A percentile compares a stretch with the other conserved stretches of the same genome.
Evolutionary conservation across 2,113 vertebrate species (phyloP).

Genomic region (Pteruthius melanotis): DNA sequence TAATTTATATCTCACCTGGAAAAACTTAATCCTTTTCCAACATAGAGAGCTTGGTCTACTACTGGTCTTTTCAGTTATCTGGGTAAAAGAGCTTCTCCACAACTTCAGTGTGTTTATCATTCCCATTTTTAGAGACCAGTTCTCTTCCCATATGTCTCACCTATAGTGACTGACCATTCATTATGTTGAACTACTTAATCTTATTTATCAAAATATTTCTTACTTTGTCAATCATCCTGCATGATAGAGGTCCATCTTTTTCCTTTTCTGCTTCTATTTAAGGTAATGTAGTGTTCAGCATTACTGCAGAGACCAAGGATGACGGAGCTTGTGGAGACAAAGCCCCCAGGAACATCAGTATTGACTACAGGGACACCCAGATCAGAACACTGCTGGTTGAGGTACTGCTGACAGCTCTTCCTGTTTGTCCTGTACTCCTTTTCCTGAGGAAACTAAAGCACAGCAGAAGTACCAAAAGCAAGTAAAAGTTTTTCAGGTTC

Average conservation of each 20-base stretch:
- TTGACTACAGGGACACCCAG: slow-evolving; percentile 51
- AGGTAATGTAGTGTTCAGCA: slow-evolving; percentile 55
- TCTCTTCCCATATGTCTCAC: neutral
- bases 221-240: neutral
- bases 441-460: neutral
- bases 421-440: neutral
- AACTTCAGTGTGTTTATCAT: neutral
- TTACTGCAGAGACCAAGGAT: slow-evolving; percentile 46
- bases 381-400: slow-evolving; percentile 57
- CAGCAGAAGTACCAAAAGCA: neutral
- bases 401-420: slow-evolving; percentile 33
- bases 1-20: neutral
- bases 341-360: neutral
- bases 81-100: neutral
- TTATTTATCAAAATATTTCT: neutral
- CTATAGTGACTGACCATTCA: neutral
- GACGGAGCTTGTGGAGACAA: neutral
- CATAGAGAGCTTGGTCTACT: neutral
- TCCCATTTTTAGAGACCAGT: neutral
- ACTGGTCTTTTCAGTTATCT: neutral
- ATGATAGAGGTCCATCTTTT: neutral
- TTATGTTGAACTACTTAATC: neutral
- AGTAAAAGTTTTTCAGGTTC: neutral
- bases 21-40: neutral
- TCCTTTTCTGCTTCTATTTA: neutral